phyloP scores from a whole-genome alignment of 1,140 invertebrate genomes.

The Leptopilina boulardi region DNA sequence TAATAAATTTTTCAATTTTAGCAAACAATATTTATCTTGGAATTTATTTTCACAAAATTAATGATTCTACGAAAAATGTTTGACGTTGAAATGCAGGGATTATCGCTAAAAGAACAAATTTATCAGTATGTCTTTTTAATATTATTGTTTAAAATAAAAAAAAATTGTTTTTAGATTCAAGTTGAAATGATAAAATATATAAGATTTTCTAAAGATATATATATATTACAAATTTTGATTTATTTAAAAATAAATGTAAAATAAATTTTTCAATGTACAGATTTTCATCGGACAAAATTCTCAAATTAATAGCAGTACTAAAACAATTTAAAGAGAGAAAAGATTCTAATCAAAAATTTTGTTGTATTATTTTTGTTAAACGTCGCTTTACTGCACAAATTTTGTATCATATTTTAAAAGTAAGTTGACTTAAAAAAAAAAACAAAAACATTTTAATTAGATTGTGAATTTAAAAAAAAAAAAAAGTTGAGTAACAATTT shows the following conservation, averaged over 20 bases:
- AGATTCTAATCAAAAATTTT: slow-evolving; percentile 76
- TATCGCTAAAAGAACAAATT: slow-evolving; percentile 53
- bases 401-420: slow-evolving; percentile 84
- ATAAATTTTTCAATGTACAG: slow-evolving; percentile 67
- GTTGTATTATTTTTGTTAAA: slow-evolving; percentile 89
- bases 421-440: slow-evolving; percentile 63
- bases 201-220: too few species aligned
- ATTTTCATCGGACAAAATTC: slow-evolving; percentile 79
- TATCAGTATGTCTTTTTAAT: slow-evolving; percentile 48
- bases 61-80: slow-evolving; percentile 63
- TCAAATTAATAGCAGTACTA: slow-evolving; percentile 77
- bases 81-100: slow-evolving; percentile 59
- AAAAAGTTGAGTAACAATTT: too few species aligned
- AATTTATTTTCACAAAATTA: slow-evolving; percentile 63
- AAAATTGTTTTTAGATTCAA: too few species aligned
- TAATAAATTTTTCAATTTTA: slow-evolving; percentile 28
- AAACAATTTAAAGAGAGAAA: slow-evolving; percentile 72
- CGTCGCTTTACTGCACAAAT: slow-evolving; percentile 86
- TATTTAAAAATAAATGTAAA: too few species aligned
- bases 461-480: too few species aligned
- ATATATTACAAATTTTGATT: too few species aligned
- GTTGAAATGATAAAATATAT: too few species aligned
- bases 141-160: too few species aligned
- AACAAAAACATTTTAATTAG: too few species aligned
- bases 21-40: slow-evolving; percentile 43